Conservation (phyloP, 1,140 invertebrate genomes). For the Cydia splendana region DNA sequence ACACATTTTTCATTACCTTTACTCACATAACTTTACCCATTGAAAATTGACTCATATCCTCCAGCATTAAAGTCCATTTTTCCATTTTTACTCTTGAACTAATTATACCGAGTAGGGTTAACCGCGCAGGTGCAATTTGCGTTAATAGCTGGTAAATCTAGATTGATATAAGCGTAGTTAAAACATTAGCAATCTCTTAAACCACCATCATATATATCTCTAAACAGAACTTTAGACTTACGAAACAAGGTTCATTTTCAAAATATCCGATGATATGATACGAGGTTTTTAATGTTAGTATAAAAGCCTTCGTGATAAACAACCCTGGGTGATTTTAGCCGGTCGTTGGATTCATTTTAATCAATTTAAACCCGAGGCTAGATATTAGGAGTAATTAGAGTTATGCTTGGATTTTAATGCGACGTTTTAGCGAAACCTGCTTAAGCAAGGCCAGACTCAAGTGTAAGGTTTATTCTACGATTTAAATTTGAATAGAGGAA, state of each 20-base stretch:
- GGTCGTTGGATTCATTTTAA: slow-evolving; percentile 11
- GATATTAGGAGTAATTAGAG: not conserved
- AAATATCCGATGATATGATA: not conserved
- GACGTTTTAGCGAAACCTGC: slow-evolving; percentile 13
- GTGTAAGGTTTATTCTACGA: not conserved
- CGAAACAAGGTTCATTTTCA: not conserved
- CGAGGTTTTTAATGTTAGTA: not conserved
- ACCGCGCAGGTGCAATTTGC: slow-evolving; percentile 19
- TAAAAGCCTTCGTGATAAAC: not conserved
- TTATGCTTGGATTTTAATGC: slow-evolving; percentile 4
- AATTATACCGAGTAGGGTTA: slow-evolving; percentile 8
- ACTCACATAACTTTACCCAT: not conserved
- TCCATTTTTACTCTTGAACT: not conserved
- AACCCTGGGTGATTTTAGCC: slow-evolving; percentile 12
- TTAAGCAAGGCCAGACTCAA: not conserved
- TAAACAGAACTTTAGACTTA: not conserved
- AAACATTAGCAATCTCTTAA: slow-evolving; percentile 3
- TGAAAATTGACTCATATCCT: not conserved
- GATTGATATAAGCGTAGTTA: slow-evolving; percentile 16
- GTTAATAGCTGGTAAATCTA: slow-evolving; percentile 26
- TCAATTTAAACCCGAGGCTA: slow-evolving; percentile 8
- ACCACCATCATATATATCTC: not conserved
- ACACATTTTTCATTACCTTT: not conserved
- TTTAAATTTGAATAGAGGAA: not conserved
- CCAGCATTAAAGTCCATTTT: not conserved